Evolutionary conservation across 1,140 invertebrate species (phyloP), one percentile per base, ranked within the genome.

Genomic region (Zaprionus ghesquierei): DNA sequence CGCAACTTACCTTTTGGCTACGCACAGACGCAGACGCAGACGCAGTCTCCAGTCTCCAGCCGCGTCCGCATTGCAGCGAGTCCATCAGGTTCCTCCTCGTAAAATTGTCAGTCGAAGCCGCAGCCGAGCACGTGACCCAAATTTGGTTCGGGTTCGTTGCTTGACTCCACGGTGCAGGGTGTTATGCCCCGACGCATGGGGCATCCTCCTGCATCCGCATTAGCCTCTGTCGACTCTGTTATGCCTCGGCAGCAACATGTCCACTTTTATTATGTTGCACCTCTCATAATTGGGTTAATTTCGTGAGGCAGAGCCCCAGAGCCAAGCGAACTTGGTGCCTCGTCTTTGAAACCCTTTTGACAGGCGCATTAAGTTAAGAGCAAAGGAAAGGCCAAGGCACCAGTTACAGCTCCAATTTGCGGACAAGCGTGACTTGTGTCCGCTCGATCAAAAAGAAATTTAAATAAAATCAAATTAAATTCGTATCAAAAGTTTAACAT

Each of bases 201-300:
- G 66, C 60, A 53, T 51, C 58, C 56, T 61, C 18, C 15, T 25
- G n/a, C 54, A n/a, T 60, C 27, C 22, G 18, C 62, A 49, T 29
- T 25, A 31, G 50, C 41, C 51, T 44, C 10, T 12, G 23, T 25
- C 51, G 31, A 8, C 44, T 31, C 33, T n/a, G n/a, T 38, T 33
- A 25, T 53, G 18, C 51, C 13, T 46, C 71, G 49, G n/a, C 53
- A 22, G 55, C 72, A 50, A 65, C 38, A 61, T 75, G 84, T 84
- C 85, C 70, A 68, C 63, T 84, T 89, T 80, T 71, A 89, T 89
- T 89, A 89, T 89, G 74, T 80, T 89, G 80, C 76, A 77, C 76
- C 73, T 77, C 60, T 77, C 77, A 89, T 89, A 89, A 89, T 89
- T 89, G 84, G 85, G 84, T 89, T 89, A 89, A 80, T 79, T 77